Evolutionary conservation across 2,113 vertebrate species (phyloP).

Genomic region (Suncus etruscus): DNA sequence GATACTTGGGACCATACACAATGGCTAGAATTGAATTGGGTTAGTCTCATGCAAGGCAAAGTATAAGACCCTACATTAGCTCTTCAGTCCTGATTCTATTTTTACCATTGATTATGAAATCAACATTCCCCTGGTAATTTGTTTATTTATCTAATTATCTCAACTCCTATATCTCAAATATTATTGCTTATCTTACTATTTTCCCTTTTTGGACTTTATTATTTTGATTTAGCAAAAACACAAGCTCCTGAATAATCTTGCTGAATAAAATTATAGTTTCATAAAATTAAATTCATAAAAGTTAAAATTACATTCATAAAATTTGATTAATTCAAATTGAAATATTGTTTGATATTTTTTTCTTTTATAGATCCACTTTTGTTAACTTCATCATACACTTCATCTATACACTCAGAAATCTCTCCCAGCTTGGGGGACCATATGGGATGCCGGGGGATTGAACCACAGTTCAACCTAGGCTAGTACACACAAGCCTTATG

Average conservation of each 20-base stretch:
- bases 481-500: too few species aligned
- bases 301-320: not conserved
- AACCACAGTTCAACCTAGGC: too few species aligned
- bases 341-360: not conserved
- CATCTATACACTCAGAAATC: too few species aligned
- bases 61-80: too few species aligned
- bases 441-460: too few species aligned
- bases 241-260: constrained; percentile 15
- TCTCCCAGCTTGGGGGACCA: too few species aligned
- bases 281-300: constrained; percentile 24
- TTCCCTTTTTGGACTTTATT: not conserved
- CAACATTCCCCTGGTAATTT: not conserved
- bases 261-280: not conserved
- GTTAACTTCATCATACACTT: not conserved
- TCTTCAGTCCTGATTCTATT: too few species aligned
- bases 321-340: constrained; percentile 15
- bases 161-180: not conserved
- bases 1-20: too few species aligned
- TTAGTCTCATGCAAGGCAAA: too few species aligned
- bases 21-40: too few species aligned
- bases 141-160: not conserved
- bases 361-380: not conserved
- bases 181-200: not conserved
- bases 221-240: constrained; percentile 4
- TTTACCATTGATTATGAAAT: not conserved